Percentiles rank a stretch among this genome's conserved stretches.
phyloP scores from a whole-genome alignment of 2,113 vertebrate species.

The Eulemur macaco region DNA sequence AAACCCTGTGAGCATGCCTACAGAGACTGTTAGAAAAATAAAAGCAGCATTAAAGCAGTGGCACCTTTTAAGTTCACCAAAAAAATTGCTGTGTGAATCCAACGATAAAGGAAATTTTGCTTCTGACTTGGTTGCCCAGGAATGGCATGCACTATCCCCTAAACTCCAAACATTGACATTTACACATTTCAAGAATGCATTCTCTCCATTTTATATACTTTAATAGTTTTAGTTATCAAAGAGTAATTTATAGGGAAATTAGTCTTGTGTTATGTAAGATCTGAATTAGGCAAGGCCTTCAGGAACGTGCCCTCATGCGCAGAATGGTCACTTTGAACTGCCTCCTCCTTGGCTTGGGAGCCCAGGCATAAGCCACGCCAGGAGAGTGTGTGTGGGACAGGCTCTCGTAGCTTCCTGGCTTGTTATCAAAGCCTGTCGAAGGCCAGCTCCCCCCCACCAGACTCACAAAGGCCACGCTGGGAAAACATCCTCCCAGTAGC shows the following conservation, averaged over 20 bases:
- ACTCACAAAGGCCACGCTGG: slow-evolving; percentile 41
- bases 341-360: neutral
- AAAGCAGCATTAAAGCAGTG: neutral
- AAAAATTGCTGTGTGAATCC: neutral
- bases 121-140: neutral
- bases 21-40: neutral
- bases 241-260: slow-evolving; percentile 57
- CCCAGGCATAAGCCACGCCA: neutral
- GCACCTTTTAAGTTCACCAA: neutral
- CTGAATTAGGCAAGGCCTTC: slow-evolving; percentile 47
- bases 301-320: slow-evolving; percentile 19
- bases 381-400: slow-evolving; percentile 26
- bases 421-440: slow-evolving; percentile 61
- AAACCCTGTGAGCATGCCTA: neutral
- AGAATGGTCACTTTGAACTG: neutral
- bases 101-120: slow-evolving; percentile 29
- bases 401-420: slow-evolving; percentile 47
- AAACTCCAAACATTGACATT: slow-evolving; percentile 19
- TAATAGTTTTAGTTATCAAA: slow-evolving; percentile 57
- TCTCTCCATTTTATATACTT: slow-evolving; percentile 23
- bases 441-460: slow-evolving; percentile 31
- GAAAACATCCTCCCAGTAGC: slow-evolving; percentile 58
- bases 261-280: slow-evolving; percentile 53
- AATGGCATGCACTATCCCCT: neutral
- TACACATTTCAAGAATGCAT: slow-evolving; percentile 13